Base-by-base conservation (phyloP, 2,888 invertebrate genomes). In the Agrenia bidenticulata region DNA sequence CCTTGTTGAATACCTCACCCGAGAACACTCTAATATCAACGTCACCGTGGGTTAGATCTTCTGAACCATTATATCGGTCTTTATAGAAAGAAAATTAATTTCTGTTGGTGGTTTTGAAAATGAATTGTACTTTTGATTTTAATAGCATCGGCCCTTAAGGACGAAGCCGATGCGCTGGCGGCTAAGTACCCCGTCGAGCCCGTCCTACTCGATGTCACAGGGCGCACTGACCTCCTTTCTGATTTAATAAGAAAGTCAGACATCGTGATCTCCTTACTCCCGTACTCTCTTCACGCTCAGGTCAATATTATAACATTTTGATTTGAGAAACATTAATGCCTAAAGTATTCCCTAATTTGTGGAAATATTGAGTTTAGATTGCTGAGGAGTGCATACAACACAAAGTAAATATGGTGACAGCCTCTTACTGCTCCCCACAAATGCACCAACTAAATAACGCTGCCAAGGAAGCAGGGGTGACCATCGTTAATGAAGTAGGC, bases 401-500 rank as follows among this genome's bases (percentile, higher is more conserved):
- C 67, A 86, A 87, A 69, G 89, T 89, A 0, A 93, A 99, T 79
- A 87, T 99, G 87, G 95, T 99, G 19, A 99, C 99, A 0, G 96
- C 97, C 0, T 96, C 95, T 67, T 99, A 99, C 78, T 87, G 93
- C 63, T 89, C 90, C 13, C 89, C 92, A 1, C 88, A 90, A 77
- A 89, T 99, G 76, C 86, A 85, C 77, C 86, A 86, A 0, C 81
- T 96, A 11, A 88, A 96, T 77, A 83, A 89, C 45, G 84, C 84
- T 62, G 98, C 98, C 0, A 84, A 86, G 56, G 87, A 89, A 37
- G 93, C 94, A 0, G 95, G 93, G 0, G 84, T 99, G 0, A 97
- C 97, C 0, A 85, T 99, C 49, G 83, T 99, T 71, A 99, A 98
- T 79, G 99, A 99, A 82, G 89, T 96, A 0, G 99, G 99, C 0